Conservation (phyloP, 2,797 vertebrate species). For the Gephyroberyx darwinii region DNA sequence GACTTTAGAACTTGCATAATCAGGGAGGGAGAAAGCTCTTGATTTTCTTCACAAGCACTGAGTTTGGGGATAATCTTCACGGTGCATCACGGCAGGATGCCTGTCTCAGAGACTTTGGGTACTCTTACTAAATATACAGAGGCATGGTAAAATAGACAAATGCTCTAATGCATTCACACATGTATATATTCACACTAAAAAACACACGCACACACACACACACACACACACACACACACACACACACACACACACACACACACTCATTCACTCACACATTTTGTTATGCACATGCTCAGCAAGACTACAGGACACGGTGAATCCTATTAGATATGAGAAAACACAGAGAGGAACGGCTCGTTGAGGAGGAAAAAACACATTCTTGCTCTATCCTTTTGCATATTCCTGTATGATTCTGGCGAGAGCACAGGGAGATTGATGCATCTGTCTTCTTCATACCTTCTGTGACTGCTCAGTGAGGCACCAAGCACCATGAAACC, state of each 20-base stretch:
- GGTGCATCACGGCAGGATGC: slow-evolving; percentile 29
- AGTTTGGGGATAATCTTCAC: slow-evolving; percentile 71
- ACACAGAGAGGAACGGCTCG: slow-evolving; percentile 69
- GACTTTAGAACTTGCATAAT: slow-evolving; percentile 60
- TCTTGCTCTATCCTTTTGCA: slow-evolving; percentile 53
- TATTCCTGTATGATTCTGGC: slow-evolving; percentile 68
- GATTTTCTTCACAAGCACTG: slow-evolving; percentile 61
- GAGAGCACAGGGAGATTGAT: slow-evolving; percentile 76
- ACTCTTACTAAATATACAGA: slow-evolving; percentile 44
- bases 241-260: slow-evolving; percentile 11
- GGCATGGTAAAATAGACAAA: slow-evolving; percentile 39
- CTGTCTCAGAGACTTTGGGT: slow-evolving; percentile 45
- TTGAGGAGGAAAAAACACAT: slow-evolving; percentile 63
- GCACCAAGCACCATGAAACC: slow-evolving; percentile 61
- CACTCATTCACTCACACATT: slow-evolving; percentile 34
- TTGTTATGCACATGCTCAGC: slow-evolving; percentile 45
- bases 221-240: slow-evolving; percentile 20
- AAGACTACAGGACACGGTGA: slow-evolving; percentile 57
- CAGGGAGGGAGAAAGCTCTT: slow-evolving; percentile 49
- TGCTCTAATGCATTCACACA: slow-evolving; percentile 13
- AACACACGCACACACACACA: neutral
- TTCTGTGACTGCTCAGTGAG: slow-evolving; percentile 73
- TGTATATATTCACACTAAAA: slow-evolving; percentile 28
- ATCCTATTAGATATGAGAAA: slow-evolving; percentile 67
- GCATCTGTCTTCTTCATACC: slow-evolving; percentile 72